Percentiles rank a stretch among this genome's conserved stretches.
These are phyloP conservation scores for Stenichneumon culpator DNA, from an alignment of 2,888 invertebrate species.

Conservation along the genomic window DNA sequence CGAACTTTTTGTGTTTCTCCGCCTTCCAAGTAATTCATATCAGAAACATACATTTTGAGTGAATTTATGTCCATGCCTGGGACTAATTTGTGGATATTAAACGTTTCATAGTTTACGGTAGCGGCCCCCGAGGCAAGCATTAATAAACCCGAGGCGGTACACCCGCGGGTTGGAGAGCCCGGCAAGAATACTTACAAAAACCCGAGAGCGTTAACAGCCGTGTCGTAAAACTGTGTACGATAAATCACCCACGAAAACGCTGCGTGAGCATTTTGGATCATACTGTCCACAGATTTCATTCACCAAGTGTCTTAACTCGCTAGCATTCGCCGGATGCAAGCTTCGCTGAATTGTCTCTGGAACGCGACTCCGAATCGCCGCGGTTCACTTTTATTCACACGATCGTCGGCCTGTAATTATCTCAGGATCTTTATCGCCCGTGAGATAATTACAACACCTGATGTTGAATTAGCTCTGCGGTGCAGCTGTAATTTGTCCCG, in stretches of 20 bases:
- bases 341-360: conserved; percentile 16
- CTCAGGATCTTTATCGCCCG: neutral
- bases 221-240: conserved; percentile 59
- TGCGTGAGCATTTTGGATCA: conserved; percentile 55
- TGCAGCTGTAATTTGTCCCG: neutral
- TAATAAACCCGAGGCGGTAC: conserved; percentile 51
- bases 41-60: neutral
- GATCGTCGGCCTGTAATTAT: neutral
- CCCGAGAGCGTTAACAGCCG: conserved; percentile 57
- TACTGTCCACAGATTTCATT: conserved; percentile 49
- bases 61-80: conserved; percentile 5
- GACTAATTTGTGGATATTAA: conserved; percentile 37
- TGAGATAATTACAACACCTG: neutral
- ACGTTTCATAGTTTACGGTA: conserved; percentile 37
- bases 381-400: conserved; percentile 36
- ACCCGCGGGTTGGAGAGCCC: conserved; percentile 1
- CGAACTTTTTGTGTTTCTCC: neutral
- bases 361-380: conserved; percentile 19
- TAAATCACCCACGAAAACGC: conserved; percentile 52
- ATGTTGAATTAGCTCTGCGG: neutral
- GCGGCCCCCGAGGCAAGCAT: conserved; percentile 34
- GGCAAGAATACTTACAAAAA: conserved; percentile 51
- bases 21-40: neutral
- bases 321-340: conserved; percentile 41
- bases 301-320: conserved; percentile 35